These are phyloP conservation scores for Chloroceryle aenea DNA, from an alignment of 2,113 vertebrate genomes.

Conservation along the genomic window DNA sequence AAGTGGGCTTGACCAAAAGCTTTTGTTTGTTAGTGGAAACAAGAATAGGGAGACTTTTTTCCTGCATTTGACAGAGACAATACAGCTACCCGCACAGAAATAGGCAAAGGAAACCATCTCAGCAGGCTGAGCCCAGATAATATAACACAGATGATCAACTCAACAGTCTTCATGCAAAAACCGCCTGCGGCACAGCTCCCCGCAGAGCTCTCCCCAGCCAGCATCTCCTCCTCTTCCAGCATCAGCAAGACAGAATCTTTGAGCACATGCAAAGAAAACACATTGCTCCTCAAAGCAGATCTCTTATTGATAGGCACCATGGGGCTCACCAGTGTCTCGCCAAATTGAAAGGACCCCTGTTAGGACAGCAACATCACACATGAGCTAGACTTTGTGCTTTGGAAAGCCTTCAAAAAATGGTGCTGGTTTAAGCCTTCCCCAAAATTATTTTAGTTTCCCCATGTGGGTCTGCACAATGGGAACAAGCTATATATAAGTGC, in stretches of 20 bases:
- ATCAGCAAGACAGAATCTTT: neutral
- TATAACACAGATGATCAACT: conserved; percentile 52
- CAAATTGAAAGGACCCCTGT: neutral
- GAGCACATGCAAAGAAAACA: neutral
- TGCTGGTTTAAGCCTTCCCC: neutral
- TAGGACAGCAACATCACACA: fast-evolving
- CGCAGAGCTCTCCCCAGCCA: neutral
- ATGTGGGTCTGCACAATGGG: neutral
- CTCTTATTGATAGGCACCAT: neutral
- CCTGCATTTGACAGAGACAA: neutral
- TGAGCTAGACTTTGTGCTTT: neutral
- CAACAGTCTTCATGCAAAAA: neutral
- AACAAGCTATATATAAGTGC: neutral
- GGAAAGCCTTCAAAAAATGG: neutral
- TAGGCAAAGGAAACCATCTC: conserved; percentile 7
- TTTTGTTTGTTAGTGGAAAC: neutral
- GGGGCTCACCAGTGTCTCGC: neutral
- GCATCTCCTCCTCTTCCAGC: conserved; percentile 4
- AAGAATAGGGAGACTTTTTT: neutral
- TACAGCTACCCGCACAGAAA: neutral
- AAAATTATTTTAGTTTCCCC: neutral
- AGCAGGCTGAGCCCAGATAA: conserved; percentile 38
- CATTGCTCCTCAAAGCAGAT: neutral
- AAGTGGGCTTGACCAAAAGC: neutral
- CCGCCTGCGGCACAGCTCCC: neutral